These are phyloP conservation scores for Drosophila miranda DNA, from an alignment of 1,140 invertebrate genomes.

Conservation along the genomic window DNA sequence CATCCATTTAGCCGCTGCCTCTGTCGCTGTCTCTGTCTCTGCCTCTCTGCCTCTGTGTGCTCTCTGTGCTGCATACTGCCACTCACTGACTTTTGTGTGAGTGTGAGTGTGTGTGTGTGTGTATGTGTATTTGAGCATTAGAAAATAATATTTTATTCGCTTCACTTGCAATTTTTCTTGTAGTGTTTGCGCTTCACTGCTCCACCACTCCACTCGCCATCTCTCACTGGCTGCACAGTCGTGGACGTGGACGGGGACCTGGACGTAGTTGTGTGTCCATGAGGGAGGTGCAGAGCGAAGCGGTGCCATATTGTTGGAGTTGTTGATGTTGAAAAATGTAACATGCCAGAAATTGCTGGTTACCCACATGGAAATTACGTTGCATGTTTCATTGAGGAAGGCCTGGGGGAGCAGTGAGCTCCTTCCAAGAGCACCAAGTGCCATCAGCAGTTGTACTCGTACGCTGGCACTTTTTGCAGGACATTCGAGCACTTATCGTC, in stretches of 20 bases:
- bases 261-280: conserved; percentile 15
- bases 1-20: conserved; percentile 22
- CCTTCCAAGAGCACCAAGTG: conserved; percentile 8
- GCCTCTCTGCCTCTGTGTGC: no score
- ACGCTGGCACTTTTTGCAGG: conserved; percentile 18
- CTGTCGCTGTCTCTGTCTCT: no score
- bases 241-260: conserved; percentile 5
- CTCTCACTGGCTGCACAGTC: conserved; percentile 17
- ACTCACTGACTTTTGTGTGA: conserved; percentile 32
- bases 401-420: background rate
- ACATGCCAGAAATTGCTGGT: conserved; percentile 81
- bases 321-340: conserved; percentile 81
- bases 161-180: conserved; percentile 80
- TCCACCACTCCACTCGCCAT: conserved; percentile 10
- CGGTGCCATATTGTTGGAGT: conserved; percentile 76
- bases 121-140: conserved; percentile 68
- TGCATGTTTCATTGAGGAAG: conserved; percentile 69
- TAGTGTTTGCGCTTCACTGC: conserved; percentile 71
- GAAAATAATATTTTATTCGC: conserved; percentile 81
- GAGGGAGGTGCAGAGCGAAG: conserved; percentile 22
- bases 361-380: conserved; percentile 81
- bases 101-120: conserved; percentile 39
- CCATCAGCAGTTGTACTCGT: conserved; percentile 7
- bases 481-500: conserved; percentile 24
- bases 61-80: background rate